These are phyloP conservation scores for Gobio gobio DNA, from an alignment of 2,113 vertebrate species.

Conservation along the genomic window DNA sequence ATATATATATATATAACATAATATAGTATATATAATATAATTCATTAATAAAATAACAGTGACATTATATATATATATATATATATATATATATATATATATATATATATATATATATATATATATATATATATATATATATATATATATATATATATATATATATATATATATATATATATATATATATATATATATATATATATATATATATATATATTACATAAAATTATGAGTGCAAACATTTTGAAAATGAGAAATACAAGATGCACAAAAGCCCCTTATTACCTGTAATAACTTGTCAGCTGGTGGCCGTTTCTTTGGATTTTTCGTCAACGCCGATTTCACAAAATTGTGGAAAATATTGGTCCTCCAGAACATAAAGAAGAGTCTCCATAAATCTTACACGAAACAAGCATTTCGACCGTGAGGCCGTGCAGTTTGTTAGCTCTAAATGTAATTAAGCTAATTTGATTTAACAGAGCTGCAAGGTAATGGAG, in stretches of 20 bases:
- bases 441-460: slow-evolving; percentile 30
- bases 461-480: slow-evolving; percentile 36
- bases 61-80: too few species aligned
- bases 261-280: background rate
- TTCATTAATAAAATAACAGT: too few species aligned
- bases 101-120: too few species aligned
- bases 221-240: too few species aligned
- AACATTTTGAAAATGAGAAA: background rate
- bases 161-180: too few species aligned
- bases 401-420: background rate
- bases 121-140: too few species aligned
- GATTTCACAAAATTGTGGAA: slow-evolving; percentile 90
- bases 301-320: slow-evolving; percentile 85
- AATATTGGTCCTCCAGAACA: slow-evolving; percentile 79
- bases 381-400: slow-evolving; percentile 36
- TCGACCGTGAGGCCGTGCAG: background rate
- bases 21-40: too few species aligned
- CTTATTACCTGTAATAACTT: slow-evolving; percentile 83
- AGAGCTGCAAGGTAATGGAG: slow-evolving; percentile 40
- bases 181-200: too few species aligned
- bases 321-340: slow-evolving; percentile 88
- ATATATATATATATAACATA: too few species aligned
- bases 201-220: too few species aligned
- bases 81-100: too few species aligned
- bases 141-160: too few species aligned